Evolutionary conservation across 2,888 invertebrate species (phyloP).

Genomic region (Ditylenchus weischeri): DNA sequence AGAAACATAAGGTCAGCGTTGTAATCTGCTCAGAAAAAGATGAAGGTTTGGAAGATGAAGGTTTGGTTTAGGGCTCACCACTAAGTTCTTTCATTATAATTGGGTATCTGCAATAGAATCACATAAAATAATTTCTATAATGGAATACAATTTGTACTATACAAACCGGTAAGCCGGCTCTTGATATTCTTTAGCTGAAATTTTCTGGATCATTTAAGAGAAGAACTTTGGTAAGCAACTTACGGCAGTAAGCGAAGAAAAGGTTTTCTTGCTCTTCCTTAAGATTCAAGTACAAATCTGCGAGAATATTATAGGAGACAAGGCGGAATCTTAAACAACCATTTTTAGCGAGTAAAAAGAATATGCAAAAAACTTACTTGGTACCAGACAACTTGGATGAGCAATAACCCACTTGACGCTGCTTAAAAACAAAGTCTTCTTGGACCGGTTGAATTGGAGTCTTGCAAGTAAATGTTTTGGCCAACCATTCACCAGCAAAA

Average conservation of each 20-base stretch:
- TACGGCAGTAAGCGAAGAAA: constrained; percentile 6
- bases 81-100: background rate
- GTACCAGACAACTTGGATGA: background rate
- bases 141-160: too few species aligned
- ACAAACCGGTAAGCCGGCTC: background rate
- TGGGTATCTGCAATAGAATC: background rate
- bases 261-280: background rate
- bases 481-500: background rate
- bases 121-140: too few species aligned
- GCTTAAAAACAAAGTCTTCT: background rate
- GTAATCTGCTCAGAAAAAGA: background rate
- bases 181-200: constrained; percentile 5
- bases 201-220: too few species aligned
- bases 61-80: background rate
- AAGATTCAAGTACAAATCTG: constrained; percentile 5
- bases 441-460: background rate
- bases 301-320: constrained; percentile 5
- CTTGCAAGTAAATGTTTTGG: background rate
- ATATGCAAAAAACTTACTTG: background rate
- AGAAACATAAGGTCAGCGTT: constrained; percentile 68
- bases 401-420: background rate
- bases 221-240: too few species aligned
- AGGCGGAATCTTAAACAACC: background rate
- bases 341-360: too few species aligned
- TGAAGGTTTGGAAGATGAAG: too few species aligned